Evolutionary conservation across 2,888 invertebrate species (phyloP).

Genomic region (Plebejus melissa): DNA sequence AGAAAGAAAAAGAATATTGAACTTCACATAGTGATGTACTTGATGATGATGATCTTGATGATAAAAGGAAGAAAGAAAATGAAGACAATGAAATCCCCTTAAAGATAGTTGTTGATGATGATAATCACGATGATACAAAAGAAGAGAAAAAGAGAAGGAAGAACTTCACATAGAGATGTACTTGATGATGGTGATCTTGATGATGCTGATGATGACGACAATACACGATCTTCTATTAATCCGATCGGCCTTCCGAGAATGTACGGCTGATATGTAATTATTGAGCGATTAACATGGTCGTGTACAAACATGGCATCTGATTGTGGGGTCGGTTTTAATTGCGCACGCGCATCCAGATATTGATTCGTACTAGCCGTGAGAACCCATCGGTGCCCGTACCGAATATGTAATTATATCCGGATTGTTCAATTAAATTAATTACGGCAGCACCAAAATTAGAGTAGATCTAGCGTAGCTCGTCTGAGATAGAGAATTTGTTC

Average conservation of each 20-base stretch:
- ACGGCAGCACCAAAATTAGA: background rate
- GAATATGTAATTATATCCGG: slow-evolving; percentile 20
- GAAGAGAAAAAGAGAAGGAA: no score
- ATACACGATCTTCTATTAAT: slow-evolving; percentile 60
- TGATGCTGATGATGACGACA: background rate
- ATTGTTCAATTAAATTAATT: slow-evolving; percentile 12
- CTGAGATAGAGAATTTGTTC: background rate
- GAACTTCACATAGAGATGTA: no score
- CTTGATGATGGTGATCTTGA: background rate
- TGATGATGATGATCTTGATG: no score
- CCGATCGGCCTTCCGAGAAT: slow-evolving; percentile 76
- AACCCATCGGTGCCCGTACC: slow-evolving; percentile 15
- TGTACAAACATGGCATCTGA: slow-evolving; percentile 79
- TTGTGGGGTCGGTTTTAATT: slow-evolving; percentile 78
- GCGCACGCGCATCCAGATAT: slow-evolving; percentile 75
- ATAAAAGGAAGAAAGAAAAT: no score
- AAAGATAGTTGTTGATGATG: no score
- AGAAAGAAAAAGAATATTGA: no score
- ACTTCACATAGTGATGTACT: no score
- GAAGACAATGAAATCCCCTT: no score
- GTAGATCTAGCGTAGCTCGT: background rate
- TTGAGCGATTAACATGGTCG: slow-evolving; percentile 77
- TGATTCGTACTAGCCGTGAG: slow-evolving; percentile 43
- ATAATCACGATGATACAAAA: no score
- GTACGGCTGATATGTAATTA: slow-evolving; percentile 76